phyloP scores from a whole-genome alignment of 2,888 invertebrate species.

The Hypolimnas misippus region DNA sequence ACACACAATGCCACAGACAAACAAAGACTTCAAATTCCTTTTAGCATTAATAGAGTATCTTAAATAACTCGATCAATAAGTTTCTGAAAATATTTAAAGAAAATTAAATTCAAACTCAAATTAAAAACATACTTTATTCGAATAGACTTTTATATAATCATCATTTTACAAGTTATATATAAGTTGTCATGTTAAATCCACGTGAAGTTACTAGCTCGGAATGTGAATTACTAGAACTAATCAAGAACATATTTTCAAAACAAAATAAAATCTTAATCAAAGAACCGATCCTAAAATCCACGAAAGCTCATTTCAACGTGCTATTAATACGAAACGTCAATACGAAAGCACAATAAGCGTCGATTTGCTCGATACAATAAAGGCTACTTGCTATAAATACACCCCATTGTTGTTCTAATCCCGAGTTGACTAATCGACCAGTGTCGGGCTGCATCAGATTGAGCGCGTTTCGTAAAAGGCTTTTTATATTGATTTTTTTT shows the following conservation, averaged over 20 bases:
- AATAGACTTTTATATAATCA: too few species aligned
- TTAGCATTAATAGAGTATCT: too few species aligned
- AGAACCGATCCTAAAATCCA: constrained; percentile 14
- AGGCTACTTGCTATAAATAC: constrained; percentile 63
- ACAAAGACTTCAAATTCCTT: too few species aligned
- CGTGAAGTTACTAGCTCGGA: too few species aligned
- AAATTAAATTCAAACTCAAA: too few species aligned
- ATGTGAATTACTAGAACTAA: too few species aligned
- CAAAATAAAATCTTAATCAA: constrained; percentile 13
- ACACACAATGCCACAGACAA: too few species aligned
- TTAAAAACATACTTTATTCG: too few species aligned
- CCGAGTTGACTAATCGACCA: constrained; percentile 69
- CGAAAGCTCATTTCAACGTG: constrained; percentile 14
- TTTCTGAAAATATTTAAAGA: too few species aligned
- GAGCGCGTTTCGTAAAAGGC: constrained; percentile 9
- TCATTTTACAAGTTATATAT: too few species aligned
- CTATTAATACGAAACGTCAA: constrained; percentile 41
- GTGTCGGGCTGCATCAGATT: constrained; percentile 39
- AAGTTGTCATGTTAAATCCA: too few species aligned
- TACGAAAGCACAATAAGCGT: constrained; percentile 49
- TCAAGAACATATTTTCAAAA: not conserved
- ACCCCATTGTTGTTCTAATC: constrained; percentile 75
- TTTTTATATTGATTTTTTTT: not conserved
- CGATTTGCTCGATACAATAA: constrained; percentile 63
- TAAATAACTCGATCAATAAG: too few species aligned